phyloP scores from a whole-genome alignment of 2,888 invertebrate genomes.

The Zonitis immaculata region DNA sequence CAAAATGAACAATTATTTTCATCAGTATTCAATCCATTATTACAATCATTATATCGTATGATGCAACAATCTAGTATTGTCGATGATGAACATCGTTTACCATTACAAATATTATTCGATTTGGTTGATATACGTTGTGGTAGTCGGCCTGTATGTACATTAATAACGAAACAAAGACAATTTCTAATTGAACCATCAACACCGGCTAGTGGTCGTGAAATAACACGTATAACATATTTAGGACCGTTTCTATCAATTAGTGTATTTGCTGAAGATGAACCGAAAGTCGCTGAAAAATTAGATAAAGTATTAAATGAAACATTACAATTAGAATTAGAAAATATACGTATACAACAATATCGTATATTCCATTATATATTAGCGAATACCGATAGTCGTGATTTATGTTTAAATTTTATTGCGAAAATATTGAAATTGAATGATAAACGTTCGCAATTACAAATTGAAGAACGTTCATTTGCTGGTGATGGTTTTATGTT shows the following conservation, averaged over 20 bases:
- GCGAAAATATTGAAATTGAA: slow-evolving; percentile 73
- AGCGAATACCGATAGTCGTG: slow-evolving; percentile 75
- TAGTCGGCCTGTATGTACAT: slow-evolving; percentile 70
- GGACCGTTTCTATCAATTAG: slow-evolving; percentile 91
- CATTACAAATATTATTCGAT: slow-evolving; percentile 60
- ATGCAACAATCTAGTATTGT: slow-evolving; percentile 67
- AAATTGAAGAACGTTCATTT: slow-evolving; percentile 79
- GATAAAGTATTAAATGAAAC: slow-evolving; percentile 66
- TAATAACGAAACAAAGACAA: slow-evolving; percentile 61
- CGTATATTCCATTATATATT: slow-evolving; percentile 79
- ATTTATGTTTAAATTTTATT: slow-evolving; percentile 74
- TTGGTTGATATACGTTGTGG: slow-evolving; percentile 74
- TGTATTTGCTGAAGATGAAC: slow-evolving; percentile 90
- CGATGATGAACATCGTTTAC: slow-evolving; percentile 61
- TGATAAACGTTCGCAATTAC: slow-evolving; percentile 83
- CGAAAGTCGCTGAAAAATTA: slow-evolving; percentile 51
- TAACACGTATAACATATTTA: slow-evolving; percentile 77
- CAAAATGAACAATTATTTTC: slow-evolving; percentile 57
- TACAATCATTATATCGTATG: slow-evolving; percentile 65
- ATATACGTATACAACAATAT: slow-evolving; percentile 70
- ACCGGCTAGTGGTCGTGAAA: slow-evolving; percentile 77
- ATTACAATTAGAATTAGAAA: slow-evolving; percentile 75
- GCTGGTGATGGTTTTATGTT: slow-evolving; percentile 95
- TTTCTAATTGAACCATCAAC: slow-evolving; percentile 71
- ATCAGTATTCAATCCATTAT: slow-evolving; percentile 60